Conservation (phyloP, 2,113 vertebrate species). For the Neolamprologus hecqui region DNA sequence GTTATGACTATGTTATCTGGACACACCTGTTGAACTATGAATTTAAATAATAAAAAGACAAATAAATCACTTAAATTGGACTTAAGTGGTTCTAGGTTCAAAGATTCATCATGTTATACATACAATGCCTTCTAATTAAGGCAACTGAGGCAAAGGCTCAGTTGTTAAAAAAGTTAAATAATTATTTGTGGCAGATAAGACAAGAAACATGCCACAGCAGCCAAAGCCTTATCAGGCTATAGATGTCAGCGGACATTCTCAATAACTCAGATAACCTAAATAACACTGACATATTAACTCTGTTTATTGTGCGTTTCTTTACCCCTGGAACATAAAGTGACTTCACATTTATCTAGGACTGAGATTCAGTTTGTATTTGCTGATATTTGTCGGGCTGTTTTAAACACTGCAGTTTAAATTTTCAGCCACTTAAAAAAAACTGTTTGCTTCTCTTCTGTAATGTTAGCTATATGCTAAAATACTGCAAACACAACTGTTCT, state of each 20-base stretch:
- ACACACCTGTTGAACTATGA: not conserved
- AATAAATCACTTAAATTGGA: not conserved
- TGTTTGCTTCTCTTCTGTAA: not conserved
- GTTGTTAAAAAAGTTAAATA: not conserved
- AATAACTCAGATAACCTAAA: not conserved
- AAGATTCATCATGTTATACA: not conserved
- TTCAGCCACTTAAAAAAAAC: not conserved
- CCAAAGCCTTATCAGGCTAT: not conserved
- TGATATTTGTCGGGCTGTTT: not conserved
- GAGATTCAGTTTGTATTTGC: not conserved
- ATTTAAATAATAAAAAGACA: not conserved
- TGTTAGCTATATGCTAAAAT: not conserved
- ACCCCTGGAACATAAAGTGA: not conserved
- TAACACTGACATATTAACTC: not conserved
- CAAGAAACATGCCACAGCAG: fast-evolving
- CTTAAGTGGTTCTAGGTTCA: not conserved
- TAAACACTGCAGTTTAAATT: not conserved
- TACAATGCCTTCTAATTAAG: not conserved
- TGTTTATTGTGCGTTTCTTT: not conserved
- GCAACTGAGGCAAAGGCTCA: fast-evolving
- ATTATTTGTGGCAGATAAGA: not conserved
- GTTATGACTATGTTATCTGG: not conserved
- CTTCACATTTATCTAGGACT: not conserved
- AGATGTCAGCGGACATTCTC: not conserved
- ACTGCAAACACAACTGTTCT: not conserved